Conservation (phyloP, 2,797 vertebrate species). For the Mormyrus proboscirostris region DNA sequence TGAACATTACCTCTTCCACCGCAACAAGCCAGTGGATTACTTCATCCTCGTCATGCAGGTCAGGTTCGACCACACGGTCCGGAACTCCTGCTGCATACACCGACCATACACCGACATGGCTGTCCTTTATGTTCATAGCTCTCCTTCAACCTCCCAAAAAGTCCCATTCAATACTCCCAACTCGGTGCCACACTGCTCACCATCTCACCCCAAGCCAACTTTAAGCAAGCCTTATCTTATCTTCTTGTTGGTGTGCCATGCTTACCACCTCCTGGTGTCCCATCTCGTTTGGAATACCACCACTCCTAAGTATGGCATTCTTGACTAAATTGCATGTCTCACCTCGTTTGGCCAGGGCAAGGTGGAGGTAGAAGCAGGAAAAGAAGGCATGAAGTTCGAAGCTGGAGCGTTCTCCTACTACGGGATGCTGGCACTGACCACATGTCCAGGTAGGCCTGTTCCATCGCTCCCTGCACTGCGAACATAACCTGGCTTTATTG, state of each 20-base stretch:
- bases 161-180: not conserved
- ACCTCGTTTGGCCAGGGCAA: slow-evolving; percentile 64
- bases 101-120: not conserved
- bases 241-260: not conserved
- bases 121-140: not conserved
- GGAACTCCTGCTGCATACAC: not conserved
- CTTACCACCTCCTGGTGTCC: not conserved
- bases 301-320: not conserved
- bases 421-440: slow-evolving; percentile 88
- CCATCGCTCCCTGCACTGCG: too few relatives aligned
- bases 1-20: slow-evolving; percentile 97
- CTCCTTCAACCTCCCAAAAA: not conserved
- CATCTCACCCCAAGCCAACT: not conserved
- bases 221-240: not conserved
- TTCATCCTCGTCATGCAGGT: slow-evolving; percentile 98
- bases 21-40: slow-evolving; percentile 96
- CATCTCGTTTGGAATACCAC: not conserved
- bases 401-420: slow-evolving; percentile 96
- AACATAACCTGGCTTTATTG: not conserved
- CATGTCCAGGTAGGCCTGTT: slow-evolving; percentile 75
- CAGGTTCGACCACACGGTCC: not conserved
- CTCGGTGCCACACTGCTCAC: not conserved
- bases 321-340: not conserved
- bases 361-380: slow-evolving; percentile 97
- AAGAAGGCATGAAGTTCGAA: slow-evolving; percentile 99